Evolutionary conservation across 2,888 invertebrate genomes (phyloP).

Genomic region (Nudaria mundana): DNA sequence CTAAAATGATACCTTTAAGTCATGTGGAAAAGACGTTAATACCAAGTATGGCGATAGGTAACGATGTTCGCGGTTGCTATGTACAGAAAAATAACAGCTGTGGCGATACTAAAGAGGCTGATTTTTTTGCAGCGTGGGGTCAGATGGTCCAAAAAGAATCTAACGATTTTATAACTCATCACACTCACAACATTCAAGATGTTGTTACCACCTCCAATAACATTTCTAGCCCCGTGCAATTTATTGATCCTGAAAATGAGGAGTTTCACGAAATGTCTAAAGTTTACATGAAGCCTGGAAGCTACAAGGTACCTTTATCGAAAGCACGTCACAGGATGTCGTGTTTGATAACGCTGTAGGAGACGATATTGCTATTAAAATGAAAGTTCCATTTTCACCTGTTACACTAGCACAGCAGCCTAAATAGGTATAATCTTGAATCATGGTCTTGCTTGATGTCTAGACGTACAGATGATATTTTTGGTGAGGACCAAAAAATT

Average conservation of each 20-base stretch:
- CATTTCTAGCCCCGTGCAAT: constrained; percentile 78
- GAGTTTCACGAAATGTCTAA: constrained; percentile 76
- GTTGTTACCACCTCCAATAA: constrained; percentile 71
- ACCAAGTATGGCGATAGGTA: constrained; percentile 67
- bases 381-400: constrained; percentile 59
- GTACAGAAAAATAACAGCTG: constrained; percentile 75
- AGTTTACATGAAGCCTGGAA: constrained; percentile 87
- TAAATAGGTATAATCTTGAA: constrained; percentile 70
- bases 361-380: constrained; percentile 58
- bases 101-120: constrained; percentile 73
- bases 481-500: constrained; percentile 58
- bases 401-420: constrained; percentile 71
- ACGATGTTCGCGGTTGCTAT: constrained; percentile 66
- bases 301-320: constrained; percentile 83
- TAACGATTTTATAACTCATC: constrained; percentile 76
- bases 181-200: constrained; percentile 69
- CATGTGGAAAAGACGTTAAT: constrained; percentile 73
- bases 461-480: constrained; percentile 58
- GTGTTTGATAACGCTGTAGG: constrained; percentile 48
- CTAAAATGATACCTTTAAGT: constrained; percentile 76
- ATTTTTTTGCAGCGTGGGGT: constrained; percentile 81
- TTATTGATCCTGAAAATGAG: constrained; percentile 75
- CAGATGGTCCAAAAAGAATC: constrained; percentile 80
- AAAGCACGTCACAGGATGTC: constrained; percentile 52
- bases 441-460: constrained; percentile 74